Conservation (phyloP, 2,113 vertebrate genomes). For the Dipodomys spectabilis region DNA sequence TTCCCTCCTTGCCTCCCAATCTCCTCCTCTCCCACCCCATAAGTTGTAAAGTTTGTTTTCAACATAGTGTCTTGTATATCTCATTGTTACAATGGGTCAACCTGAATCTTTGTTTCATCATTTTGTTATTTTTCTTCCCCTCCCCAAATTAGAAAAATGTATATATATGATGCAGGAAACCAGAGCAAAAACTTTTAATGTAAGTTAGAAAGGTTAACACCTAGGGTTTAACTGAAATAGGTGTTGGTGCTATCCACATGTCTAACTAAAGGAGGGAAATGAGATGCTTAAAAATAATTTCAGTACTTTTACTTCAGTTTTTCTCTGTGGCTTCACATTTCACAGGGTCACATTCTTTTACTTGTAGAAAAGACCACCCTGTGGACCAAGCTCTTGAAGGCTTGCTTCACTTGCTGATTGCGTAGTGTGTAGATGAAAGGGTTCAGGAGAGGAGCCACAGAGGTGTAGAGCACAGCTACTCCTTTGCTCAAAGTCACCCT, state of each 20-base stretch:
- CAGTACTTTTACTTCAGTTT: neutral
- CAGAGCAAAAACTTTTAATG: neutral
- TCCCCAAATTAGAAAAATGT: no score
- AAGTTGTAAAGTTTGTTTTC: no score
- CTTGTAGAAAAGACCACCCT: constrained; percentile 35
- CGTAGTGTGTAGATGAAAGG: constrained; percentile 80
- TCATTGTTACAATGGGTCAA: no score
- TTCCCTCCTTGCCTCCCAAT: no score
- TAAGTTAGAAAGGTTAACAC: neutral
- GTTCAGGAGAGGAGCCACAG: constrained; percentile 78
- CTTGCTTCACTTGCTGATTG: constrained; percentile 78
- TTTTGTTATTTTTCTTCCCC: neutral
- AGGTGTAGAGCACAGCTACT: constrained; percentile 75
- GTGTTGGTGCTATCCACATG: neutral
- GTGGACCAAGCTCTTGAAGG: constrained; percentile 62
- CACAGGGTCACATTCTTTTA: neutral
- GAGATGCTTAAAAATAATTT: neutral
- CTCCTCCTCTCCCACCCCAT: no score
- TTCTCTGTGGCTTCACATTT: neutral
- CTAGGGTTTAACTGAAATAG: neutral
- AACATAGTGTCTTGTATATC: no score
- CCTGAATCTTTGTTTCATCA: no score
- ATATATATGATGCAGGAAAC: neutral
- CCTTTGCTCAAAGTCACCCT: constrained; percentile 81
- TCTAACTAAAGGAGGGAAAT: neutral